phyloP scores from a whole-genome alignment of 2,113 vertebrate genomes.

The Psephotus haematonotus region DNA sequence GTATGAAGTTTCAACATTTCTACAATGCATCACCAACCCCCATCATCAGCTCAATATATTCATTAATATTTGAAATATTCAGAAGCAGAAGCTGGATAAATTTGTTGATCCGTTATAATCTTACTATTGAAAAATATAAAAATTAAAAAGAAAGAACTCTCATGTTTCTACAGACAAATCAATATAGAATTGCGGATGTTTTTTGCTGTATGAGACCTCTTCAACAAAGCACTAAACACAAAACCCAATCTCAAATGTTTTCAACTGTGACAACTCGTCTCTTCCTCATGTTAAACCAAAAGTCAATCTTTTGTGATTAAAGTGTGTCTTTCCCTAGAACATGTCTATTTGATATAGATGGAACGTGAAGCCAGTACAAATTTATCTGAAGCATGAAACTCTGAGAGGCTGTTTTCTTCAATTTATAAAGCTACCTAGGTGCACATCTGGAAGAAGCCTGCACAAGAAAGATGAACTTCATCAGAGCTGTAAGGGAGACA shows the following conservation, averaged over 20 bases:
- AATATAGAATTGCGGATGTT: background rate
- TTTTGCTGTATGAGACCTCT: background rate
- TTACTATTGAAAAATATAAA: background rate
- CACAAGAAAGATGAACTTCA: background rate
- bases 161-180: background rate
- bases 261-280: background rate
- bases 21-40: background rate
- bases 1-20: background rate
- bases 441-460: background rate
- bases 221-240: background rate
- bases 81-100: background rate
- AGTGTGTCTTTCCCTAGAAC: background rate
- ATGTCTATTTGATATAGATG: background rate
- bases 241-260: background rate
- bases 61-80: slow-evolving; percentile 6
- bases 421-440: background rate
- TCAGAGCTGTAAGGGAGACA: background rate
- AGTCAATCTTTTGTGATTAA: background rate
- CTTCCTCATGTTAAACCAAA: background rate
- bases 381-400: background rate
- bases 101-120: background rate
- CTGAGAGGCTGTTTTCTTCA: background rate
- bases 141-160: background rate
- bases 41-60: background rate
- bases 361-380: background rate